These are phyloP conservation scores for Crocidura indochinensis DNA, from an alignment of 2,797 vertebrate genomes.

Conservation along the genomic window DNA sequence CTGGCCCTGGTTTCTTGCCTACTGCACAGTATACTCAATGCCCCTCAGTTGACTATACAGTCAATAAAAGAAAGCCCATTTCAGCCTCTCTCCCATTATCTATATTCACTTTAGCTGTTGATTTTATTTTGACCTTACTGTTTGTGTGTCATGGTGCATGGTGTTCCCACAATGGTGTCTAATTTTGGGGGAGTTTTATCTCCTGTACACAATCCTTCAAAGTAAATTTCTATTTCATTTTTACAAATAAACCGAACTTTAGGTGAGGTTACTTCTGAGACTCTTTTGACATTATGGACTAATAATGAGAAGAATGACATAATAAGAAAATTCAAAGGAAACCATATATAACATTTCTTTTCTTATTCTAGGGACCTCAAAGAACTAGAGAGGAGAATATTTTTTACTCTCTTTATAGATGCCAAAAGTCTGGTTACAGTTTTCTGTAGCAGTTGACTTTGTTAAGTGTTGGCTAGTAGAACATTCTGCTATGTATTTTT, in stretches of 20 bases:
- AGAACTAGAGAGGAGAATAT: conserved; percentile 67
- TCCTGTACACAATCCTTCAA: background rate
- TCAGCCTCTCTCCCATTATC: background rate
- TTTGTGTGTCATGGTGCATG: background rate
- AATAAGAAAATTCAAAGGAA: background rate
- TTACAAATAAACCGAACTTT: background rate
- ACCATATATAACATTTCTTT: conserved; percentile 52
- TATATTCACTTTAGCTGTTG: background rate
- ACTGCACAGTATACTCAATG: background rate
- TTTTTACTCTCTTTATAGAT: conserved; percentile 71
- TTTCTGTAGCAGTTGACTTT: conserved; percentile 77
- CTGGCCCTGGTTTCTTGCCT: background rate
- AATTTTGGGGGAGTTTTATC: background rate
- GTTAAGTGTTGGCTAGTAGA: conserved; percentile 77
- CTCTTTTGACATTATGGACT: conserved; percentile 56
- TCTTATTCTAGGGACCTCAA: conserved; percentile 56
- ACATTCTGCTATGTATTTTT: conserved; percentile 76
- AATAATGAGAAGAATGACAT: conserved; percentile 56
- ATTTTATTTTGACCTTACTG: background rate
- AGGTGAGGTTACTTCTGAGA: conserved; percentile 7
- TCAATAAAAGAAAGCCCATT: background rate
- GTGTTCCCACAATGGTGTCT: background rate
- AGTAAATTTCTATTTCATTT: background rate
- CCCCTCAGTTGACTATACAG: background rate
- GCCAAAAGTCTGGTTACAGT: conserved; percentile 74